These are phyloP conservation scores for Centropus bengalensis DNA, from an alignment of 2,113 vertebrate genomes.

Conservation along the genomic window DNA sequence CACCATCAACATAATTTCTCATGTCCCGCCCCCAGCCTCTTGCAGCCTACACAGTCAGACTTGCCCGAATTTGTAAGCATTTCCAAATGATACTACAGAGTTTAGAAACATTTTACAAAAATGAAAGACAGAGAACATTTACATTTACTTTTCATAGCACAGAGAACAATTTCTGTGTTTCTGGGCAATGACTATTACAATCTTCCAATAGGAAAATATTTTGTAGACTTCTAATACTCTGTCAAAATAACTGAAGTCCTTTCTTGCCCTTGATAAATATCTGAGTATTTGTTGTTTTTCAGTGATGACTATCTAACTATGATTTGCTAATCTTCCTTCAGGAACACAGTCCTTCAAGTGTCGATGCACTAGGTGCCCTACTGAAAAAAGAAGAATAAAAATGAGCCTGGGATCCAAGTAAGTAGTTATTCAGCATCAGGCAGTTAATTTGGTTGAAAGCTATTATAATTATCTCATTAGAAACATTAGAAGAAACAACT, in stretches of 20 bases:
- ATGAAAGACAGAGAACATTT: background rate
- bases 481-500: background rate
- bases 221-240: background rate
- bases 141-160: background rate
- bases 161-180: background rate
- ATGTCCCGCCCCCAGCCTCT: background rate
- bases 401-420: background rate
- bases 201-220: background rate
- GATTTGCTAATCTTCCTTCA: slow-evolving; percentile 48
- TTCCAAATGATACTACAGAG: background rate
- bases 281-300: slow-evolving; percentile 33
- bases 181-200: background rate
- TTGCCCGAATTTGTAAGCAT: background rate
- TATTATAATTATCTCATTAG: slow-evolving; percentile 55
- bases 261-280: background rate
- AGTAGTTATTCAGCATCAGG: slow-evolving; percentile 10
- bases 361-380: slow-evolving; percentile 11
- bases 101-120: background rate
- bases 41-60: background rate
- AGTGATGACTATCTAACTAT: background rate
- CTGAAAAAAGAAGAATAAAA: slow-evolving; percentile 24
- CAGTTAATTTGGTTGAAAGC: slow-evolving; percentile 29
- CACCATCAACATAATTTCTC: background rate
- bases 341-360: slow-evolving; percentile 34
- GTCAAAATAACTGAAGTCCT: slow-evolving; percentile 31